Percentiles rank a stretch among this genome's conserved stretches.
phyloP scores from a whole-genome alignment of 2,888 invertebrate species.

The Anodontia alba region DNA sequence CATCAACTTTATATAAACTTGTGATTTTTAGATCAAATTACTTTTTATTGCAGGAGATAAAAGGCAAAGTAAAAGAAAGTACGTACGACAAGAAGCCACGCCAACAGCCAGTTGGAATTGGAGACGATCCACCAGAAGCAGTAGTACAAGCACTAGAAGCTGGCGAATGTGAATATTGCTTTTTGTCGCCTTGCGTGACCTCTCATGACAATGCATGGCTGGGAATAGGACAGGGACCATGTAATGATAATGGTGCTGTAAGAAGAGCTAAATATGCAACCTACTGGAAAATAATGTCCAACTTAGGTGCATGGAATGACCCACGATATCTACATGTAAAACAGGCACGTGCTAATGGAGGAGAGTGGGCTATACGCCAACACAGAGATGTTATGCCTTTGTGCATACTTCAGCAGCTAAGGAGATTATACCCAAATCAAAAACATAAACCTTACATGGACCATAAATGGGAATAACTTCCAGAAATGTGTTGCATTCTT shows the following conservation, averaged over 20 bases:
- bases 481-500: not conserved
- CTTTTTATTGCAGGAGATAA: not conserved
- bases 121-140: not conserved
- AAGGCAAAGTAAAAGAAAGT: not conserved
- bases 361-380: constrained; percentile 3
- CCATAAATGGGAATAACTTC: constrained; percentile 19
- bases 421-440: constrained; percentile 3
- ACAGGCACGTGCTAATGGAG: not conserved
- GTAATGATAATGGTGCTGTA: constrained; percentile 5
- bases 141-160: not conserved
- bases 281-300: not conserved
- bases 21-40: too few relatives aligned
- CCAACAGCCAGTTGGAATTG: not conserved
- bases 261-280: not conserved
- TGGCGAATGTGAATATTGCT: constrained; percentile 4
- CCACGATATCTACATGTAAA: constrained; percentile 14
- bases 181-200: not conserved
- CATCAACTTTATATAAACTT: too few relatives aligned
- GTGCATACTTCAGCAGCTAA: not conserved
- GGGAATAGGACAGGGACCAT: constrained; percentile 4
- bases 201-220: not conserved
- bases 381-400: constrained; percentile 3
- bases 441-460: constrained; percentile 16
- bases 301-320: not conserved
- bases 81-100: not conserved